Evolutionary conservation across 2,888 invertebrate genomes (phyloP).

Genomic region (Chloromyia formosa): DNA sequence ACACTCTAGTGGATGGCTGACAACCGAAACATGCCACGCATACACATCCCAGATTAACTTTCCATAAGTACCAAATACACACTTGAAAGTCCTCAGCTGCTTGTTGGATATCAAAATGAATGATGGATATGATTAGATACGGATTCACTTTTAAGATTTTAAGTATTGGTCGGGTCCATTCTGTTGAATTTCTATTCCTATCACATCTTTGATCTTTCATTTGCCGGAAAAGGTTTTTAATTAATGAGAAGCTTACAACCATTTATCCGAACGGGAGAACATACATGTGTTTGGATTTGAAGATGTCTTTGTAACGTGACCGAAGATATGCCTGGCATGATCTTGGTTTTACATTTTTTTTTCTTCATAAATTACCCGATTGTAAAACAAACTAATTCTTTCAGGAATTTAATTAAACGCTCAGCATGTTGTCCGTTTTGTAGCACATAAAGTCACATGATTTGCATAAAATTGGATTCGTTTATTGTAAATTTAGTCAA

Average conservation of each 20-base stretch:
- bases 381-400: background rate
- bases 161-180: slow-evolving; percentile 46
- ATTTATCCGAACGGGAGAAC: background rate
- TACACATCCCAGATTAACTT: slow-evolving; percentile 29
- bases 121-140: slow-evolving; percentile 46
- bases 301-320: background rate
- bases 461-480: slow-evolving; percentile 32
- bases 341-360: background rate
- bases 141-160: slow-evolving; percentile 47
- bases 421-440: slow-evolving; percentile 4
- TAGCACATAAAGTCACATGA: background rate
- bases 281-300: background rate
- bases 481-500: background rate
- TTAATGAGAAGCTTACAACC: slow-evolving; percentile 26
- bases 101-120: background rate
- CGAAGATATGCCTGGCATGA: background rate
- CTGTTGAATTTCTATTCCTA: slow-evolving; percentile 23
- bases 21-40: slow-evolving; percentile 33
- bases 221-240: slow-evolving; percentile 21
- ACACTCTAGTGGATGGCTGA: slow-evolving; percentile 7
- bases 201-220: slow-evolving; percentile 38
- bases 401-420: slow-evolving; percentile 29
- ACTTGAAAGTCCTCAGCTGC: background rate
- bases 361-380: background rate
- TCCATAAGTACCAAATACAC: slow-evolving; percentile 7